Conservation (phyloP, 1,140 invertebrate genomes). For the Chironomus tepperi region DNA sequence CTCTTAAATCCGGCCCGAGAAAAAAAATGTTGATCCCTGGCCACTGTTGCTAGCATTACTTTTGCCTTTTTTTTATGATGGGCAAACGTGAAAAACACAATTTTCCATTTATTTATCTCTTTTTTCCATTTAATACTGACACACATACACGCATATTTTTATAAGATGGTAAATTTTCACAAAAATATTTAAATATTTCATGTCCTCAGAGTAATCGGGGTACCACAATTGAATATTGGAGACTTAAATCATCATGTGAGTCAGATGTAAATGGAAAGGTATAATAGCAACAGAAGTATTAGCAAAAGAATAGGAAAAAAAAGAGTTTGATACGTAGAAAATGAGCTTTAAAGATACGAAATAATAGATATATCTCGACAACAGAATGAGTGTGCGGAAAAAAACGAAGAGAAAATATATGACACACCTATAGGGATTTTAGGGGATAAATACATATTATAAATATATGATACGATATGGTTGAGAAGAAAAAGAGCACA, state of each 20-base stretch:
- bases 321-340: conserved; percentile 15
- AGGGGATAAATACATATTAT: conserved; percentile 16
- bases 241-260: no score
- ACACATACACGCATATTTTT: background rate
- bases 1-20: no score
- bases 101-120: background rate
- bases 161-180: background rate
- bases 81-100: background rate
- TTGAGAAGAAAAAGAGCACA: background rate
- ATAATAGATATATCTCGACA: background rate
- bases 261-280: no score
- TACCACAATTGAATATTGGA: background rate
- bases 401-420: background rate
- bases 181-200: conserved; percentile 24
- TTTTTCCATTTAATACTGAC: background rate
- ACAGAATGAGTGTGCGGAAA: background rate
- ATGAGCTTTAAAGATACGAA: conserved; percentile 13
- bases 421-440: conserved; percentile 18
- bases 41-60: background rate
- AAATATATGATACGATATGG: background rate
- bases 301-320: conserved; percentile 3
- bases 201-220: no score
- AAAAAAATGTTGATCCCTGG: no score
- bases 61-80: background rate
- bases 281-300: no score